A percentile compares a stretch with the other conserved stretches of the same genome.
phyloP scores from a whole-genome alignment of 2,888 invertebrate genomes.

The Automeris io region DNA sequence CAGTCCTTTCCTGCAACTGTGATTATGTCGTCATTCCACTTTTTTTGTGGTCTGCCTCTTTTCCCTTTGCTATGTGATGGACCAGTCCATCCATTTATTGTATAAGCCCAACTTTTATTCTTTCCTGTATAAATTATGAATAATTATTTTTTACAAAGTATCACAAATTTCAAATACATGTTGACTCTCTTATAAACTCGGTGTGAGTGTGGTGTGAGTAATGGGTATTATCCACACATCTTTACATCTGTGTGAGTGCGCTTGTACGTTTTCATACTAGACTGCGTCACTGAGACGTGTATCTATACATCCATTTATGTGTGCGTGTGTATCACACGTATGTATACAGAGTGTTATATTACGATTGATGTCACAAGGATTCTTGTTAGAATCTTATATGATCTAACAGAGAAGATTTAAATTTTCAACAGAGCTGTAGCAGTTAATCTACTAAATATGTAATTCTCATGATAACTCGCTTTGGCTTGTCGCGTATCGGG shows the following conservation, averaged over 20 bases:
- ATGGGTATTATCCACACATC: not conserved
- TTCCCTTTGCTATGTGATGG: no score
- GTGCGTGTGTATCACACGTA: slow-evolving; percentile 2
- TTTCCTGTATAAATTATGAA: no score
- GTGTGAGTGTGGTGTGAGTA: not conserved
- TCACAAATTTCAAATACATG: not conserved
- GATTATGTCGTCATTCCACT: no score
- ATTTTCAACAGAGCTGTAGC: no score
- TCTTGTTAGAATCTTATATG: slow-evolving; percentile 1
- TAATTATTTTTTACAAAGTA: not conserved
- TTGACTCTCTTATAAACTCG: not conserved
- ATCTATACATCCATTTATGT: slow-evolving; percentile 4
- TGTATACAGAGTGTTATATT: slow-evolving; percentile 5
- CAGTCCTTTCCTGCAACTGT: no score
- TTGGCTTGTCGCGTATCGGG: no score
- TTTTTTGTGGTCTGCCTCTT: no score
- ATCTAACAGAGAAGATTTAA: no score
- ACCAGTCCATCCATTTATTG: no score
- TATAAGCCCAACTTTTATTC: no score
- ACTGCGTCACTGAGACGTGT: slow-evolving; percentile 26
- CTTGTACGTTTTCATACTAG: slow-evolving; percentile 4
- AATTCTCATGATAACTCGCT: no score
- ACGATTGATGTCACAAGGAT: not conserved
- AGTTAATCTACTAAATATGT: no score
- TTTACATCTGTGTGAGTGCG: not conserved